A percentile compares a stretch with the other conserved stretches of the same genome.
Evolutionary conservation across 1,140 invertebrate genomes (phyloP).

Genomic region (Helicoverpa zea): DNA sequence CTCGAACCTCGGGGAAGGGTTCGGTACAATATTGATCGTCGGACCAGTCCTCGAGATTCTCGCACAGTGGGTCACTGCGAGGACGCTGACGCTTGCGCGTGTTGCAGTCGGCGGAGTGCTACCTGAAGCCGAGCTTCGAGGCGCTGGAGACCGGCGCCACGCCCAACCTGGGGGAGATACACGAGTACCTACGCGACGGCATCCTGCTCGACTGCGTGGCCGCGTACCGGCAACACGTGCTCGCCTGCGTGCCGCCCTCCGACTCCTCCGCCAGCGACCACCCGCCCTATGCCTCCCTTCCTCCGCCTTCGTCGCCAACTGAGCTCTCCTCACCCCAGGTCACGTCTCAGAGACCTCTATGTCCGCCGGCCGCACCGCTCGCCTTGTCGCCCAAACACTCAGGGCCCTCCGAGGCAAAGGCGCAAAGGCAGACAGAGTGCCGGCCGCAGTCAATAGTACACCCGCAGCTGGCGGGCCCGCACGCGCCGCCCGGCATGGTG

Average conservation of each 20-base stretch:
- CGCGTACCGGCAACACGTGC: conserved; percentile 70
- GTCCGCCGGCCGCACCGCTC: no score
- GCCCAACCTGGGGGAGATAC: conserved; percentile 74
- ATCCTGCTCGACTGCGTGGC: conserved; percentile 72
- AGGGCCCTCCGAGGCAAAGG: no score
- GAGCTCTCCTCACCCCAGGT: no score
- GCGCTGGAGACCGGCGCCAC: conserved; percentile 75
- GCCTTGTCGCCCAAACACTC: no score
- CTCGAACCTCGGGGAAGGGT: conserved; percentile 43
- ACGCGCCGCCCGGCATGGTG: no score
- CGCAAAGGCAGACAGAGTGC: no score
- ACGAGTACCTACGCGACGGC: conserved; percentile 70
- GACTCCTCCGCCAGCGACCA: not conserved
- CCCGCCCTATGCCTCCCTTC: no score
- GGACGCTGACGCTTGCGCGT: conserved; percentile 32
- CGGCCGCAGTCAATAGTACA: no score
- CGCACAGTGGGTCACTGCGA: conserved; percentile 25
- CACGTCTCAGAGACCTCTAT: no score
- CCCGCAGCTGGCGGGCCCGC: no score
- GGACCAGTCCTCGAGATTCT: conserved; percentile 10
- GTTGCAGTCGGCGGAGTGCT: conserved; percentile 73
- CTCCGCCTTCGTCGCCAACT: no score
- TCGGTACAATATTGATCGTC: not conserved
- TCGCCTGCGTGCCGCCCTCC: conserved; percentile 39
- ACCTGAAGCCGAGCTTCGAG: conserved; percentile 76